Evolutionary conservation across 1,140 invertebrate genomes (phyloP), one percentile per base, ranked within the genome.

Genomic region (Drosophila kurseongensis): DNA sequence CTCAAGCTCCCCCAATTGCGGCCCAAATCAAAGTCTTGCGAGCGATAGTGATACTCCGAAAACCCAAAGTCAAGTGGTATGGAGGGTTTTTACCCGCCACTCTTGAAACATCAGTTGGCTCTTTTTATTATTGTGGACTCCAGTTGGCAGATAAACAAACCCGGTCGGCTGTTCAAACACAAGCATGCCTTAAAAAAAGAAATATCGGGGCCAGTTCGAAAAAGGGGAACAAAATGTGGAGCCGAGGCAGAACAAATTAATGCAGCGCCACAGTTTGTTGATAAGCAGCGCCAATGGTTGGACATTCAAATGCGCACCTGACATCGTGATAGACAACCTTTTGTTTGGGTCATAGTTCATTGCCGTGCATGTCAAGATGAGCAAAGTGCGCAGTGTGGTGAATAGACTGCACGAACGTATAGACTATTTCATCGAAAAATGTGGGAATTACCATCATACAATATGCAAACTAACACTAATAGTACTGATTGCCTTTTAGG

Each of bases 351-450:
- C 32, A 40, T 45, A 75, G 63, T 78, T 40, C 41, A 50, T 38
- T 27, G 23, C 44, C 12, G 60, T 69, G 59, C 29, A 58, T 59
- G 58, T 45, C 48, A 84, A 78, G 57, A 41, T 72, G 54, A 76
- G 54, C 32, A 80, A 80, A 73, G 79, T 89, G 42, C 63, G 69
- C 1, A 54, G 84, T 29, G 63, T 89, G 47, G 84, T 84, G 23
- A 90, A 89, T 42, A 90, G 73, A 38, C 42, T 89, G 44, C 82
- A 89, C 45, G 85, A 89, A 29, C 85, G 77, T 27, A 78, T 89
- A n/a, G 84, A 89, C 29, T 80, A 72, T 48, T 12, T 90, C 0
- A 52, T 89, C 9, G 84, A 89, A 51, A 89, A 89, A 75, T 89
- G 84, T 89, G 44, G 9, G 61, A 47, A 35, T 44, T 8, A 27